A percentile compares a stretch with the other conserved stretches of the same genome.
phyloP scores from a whole-genome alignment of 2,888 invertebrate species.

The Glyphotaelius pellucidus region DNA sequence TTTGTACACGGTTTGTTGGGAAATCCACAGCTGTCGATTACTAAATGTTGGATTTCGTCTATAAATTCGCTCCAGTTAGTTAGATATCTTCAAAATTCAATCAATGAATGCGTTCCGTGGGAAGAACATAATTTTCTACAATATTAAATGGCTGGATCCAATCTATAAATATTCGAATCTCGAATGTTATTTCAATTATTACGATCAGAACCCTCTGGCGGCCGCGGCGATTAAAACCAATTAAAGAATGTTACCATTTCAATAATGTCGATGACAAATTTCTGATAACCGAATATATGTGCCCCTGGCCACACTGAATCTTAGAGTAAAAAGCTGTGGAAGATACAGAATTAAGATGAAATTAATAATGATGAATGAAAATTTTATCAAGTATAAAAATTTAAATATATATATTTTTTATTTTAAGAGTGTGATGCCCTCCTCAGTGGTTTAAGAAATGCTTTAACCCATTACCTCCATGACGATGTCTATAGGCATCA shows the following conservation, averaged over 20 bases:
- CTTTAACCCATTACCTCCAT: no score
- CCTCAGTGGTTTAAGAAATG: no score
- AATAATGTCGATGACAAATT: slow-evolving; percentile 43
- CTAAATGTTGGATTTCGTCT: no score
- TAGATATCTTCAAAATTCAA: background rate
- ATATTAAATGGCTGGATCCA: background rate
- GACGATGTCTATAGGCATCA: no score
- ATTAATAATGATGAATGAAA: no score
- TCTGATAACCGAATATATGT: slow-evolving; percentile 19
- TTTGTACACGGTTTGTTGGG: no score
- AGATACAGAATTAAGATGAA: no score
- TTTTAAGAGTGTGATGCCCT: no score
- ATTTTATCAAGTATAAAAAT: no score
- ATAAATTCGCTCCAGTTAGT: no score
- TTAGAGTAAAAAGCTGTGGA: background rate
- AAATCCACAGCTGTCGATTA: no score
- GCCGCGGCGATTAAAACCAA: slow-evolving; percentile 42
- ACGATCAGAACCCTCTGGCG: slow-evolving; percentile 21
- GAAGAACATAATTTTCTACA: background rate
- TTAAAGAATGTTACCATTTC: slow-evolving; percentile 34
- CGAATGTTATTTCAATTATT: slow-evolving; percentile 34
- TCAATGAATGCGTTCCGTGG: background rate
- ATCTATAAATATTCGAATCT: slow-evolving; percentile 13
- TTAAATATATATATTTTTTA: no score
- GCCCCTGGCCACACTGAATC: slow-evolving; percentile 14